phyloP scores from a whole-genome alignment of 2,797 vertebrate genomes.

The Notolepis coatsorum region DNA sequence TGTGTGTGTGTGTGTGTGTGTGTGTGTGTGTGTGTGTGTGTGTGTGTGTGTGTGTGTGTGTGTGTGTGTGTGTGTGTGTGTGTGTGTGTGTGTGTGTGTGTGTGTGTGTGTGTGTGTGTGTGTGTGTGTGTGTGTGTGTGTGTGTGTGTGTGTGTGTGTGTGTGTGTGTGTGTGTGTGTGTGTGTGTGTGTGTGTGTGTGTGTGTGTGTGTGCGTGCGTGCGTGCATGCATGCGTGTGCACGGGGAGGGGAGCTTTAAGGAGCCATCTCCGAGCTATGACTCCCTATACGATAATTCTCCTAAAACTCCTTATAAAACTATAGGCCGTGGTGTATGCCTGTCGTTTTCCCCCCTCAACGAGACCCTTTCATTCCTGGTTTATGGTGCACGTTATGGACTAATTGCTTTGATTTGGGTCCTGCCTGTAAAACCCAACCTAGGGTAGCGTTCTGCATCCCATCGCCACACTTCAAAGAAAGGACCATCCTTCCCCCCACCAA shows the following conservation, averaged over 20 bases:
- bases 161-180: background rate
- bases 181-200: background rate
- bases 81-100: background rate
- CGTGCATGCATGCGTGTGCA: background rate
- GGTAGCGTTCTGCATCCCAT: slow-evolving; percentile 73
- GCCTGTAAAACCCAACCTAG: slow-evolving; percentile 79
- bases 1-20: background rate
- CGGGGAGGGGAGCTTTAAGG: slow-evolving; percentile 23
- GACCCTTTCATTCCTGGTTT: slow-evolving; percentile 74
- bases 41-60: background rate
- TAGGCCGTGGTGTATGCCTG: slow-evolving; percentile 56
- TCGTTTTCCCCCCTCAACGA: slow-evolving; percentile 62
- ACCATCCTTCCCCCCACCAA: slow-evolving; percentile 40
- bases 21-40: slow-evolving; percentile 10
- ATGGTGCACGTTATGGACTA: slow-evolving; percentile 81
- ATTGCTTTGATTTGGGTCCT: slow-evolving; percentile 85
- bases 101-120: background rate
- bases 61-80: background rate
- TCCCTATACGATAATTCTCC: slow-evolving; percentile 51
- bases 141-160: slow-evolving; percentile 8
- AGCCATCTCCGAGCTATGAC: slow-evolving; percentile 27
- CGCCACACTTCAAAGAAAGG: slow-evolving; percentile 77
- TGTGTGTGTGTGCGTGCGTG: background rate
- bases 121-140: background rate
- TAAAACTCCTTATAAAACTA: slow-evolving; percentile 59